Percentiles rank a stretch among this genome's conserved stretches.
Conservation (phyloP, 92 coral and sea anemone species). For the Diadumene lineata region DNA sequence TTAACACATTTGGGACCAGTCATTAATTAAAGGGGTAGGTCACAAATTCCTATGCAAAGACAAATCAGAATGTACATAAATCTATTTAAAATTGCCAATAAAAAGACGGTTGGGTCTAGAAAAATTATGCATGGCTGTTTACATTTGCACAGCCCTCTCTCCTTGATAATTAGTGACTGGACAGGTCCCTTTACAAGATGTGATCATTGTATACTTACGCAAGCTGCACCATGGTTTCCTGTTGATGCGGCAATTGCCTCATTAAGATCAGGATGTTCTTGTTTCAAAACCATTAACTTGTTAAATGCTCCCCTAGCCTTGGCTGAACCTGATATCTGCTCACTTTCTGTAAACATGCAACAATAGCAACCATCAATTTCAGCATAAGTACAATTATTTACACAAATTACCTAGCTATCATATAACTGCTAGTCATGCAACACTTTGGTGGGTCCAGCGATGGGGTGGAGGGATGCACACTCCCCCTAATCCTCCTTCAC, state of each 20-base stretch:
- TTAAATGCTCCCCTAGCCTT: constrained; percentile 92
- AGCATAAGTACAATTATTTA: too few species aligned
- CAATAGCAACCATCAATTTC: too few species aligned
- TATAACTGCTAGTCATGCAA: too few species aligned
- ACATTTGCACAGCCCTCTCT: neutral
- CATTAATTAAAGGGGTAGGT: neutral
- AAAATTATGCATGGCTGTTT: too few species aligned
- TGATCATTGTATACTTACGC: constrained; percentile 6
- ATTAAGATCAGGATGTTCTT: constrained; percentile 33
- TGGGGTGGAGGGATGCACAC: too few species aligned
- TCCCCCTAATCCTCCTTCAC: too few species aligned
- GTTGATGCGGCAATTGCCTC: constrained; percentile 79
- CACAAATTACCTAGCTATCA: too few species aligned
- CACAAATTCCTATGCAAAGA: too few species aligned
- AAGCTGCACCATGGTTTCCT: constrained; percentile 85
- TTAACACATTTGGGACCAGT: too few species aligned
- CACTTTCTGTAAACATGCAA: constrained; percentile 67
- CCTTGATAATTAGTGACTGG: neutral
- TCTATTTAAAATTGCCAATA: neutral
- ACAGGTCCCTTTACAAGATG: neutral
- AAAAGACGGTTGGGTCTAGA: neutral
- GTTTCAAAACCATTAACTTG: constrained; percentile 63
- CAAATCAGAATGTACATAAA: too few species aligned
- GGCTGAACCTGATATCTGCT: constrained; percentile 86
- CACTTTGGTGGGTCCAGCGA: too few species aligned